Percentiles rank a stretch among this genome's conserved stretches.
Conservation (phyloP, 1,140 invertebrate genomes). For the Dinothrombium tinctorium region DNA sequence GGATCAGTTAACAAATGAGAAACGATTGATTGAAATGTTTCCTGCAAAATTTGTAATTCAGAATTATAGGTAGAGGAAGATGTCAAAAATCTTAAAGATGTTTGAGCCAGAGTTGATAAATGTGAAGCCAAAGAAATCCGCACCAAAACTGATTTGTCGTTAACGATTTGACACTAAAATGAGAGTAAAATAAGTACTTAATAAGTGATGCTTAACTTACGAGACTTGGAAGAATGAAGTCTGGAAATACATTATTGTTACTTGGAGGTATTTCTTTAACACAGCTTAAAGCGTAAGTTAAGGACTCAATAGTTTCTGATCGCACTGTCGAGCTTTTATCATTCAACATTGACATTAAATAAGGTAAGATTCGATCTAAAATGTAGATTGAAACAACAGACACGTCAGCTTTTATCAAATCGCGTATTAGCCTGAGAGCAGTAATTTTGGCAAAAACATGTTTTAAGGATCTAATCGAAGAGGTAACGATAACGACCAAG, state of each 20-base stretch:
- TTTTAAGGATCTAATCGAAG: constrained; percentile 17
- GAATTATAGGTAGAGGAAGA: constrained; percentile 36
- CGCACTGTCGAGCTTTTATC: constrained; percentile 55
- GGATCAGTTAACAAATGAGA: constrained; percentile 61
- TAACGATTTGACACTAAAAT: constrained; percentile 24
- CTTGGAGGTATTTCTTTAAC: constrained; percentile 45
- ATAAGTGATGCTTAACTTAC: constrained; percentile 21
- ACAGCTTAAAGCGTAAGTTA: constrained; percentile 49
- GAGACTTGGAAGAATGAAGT: constrained; percentile 73
- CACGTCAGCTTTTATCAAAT: constrained; percentile 53
- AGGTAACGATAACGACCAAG: constrained; percentile 15
- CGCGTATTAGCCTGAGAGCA: constrained; percentile 30
- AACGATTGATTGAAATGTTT: constrained; percentile 66
- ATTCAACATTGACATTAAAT: constrained; percentile 53
- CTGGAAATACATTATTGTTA: constrained; percentile 84
- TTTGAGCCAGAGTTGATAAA: constrained; percentile 63
- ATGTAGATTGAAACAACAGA: constrained; percentile 39
- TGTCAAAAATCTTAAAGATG: constrained; percentile 33
- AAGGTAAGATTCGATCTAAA: constrained; percentile 78
- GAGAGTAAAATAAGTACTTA: constrained; percentile 3
- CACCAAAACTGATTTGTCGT: constrained; percentile 51
- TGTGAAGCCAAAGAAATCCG: constrained; percentile 68
- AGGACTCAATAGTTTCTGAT: constrained; percentile 48
- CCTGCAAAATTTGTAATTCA: constrained; percentile 64
- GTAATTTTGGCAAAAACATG: constrained; percentile 59